Base-by-base conservation (phyloP, 2,113 vertebrate genomes). In the Ibidorhyncha struthersii region DNA sequence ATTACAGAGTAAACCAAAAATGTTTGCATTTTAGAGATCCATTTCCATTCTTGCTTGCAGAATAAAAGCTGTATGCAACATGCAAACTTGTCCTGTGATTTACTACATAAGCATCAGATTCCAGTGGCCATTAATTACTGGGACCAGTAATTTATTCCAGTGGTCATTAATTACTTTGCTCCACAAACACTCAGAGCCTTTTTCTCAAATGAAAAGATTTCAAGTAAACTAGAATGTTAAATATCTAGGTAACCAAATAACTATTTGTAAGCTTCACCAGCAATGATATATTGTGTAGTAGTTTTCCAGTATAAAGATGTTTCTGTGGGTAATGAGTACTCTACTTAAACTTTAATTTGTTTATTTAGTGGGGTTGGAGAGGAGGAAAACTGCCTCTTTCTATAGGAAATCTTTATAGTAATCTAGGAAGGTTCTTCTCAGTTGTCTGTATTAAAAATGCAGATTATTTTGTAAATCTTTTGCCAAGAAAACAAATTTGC, bases 1-100 rank as follows among this genome's bases (percentile, higher is more conserved):
- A 81, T 93, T 91, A 41, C 22, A 47, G n/a, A 6, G 17, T 58
- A 87, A 82, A 88, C 6, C 3, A 56, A 82, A 82, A 65, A 58
- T 8, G 38, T 19, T 82, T 96, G 49, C 53, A n/a, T 80, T 95
- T 94, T 96, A 89, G 63, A 59, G n/a, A 70, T 91, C 62, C 63
- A 59, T 96, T 97, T 55, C 32, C 69, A 36, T 67, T 92, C n/a
- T 53, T 74, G 32, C 45, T 62, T 53, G 40, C 34, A 61, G 36
- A 80, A 63, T 73, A 55, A 66, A 82, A 47, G 5, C n/a, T 71
- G 9, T 56, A 38, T 62, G 49, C n/a, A 63, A 71, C 66, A 81
- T n/a, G 14, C 21, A 79, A 52, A 55, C 10, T 79, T 90, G 10
- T 67, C 40, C 13, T 63, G 18, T 65, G n/a, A 47, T 83, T 83